Conservation (phyloP, 2,113 vertebrate genomes). For the Gadus macrocephalus region DNA sequence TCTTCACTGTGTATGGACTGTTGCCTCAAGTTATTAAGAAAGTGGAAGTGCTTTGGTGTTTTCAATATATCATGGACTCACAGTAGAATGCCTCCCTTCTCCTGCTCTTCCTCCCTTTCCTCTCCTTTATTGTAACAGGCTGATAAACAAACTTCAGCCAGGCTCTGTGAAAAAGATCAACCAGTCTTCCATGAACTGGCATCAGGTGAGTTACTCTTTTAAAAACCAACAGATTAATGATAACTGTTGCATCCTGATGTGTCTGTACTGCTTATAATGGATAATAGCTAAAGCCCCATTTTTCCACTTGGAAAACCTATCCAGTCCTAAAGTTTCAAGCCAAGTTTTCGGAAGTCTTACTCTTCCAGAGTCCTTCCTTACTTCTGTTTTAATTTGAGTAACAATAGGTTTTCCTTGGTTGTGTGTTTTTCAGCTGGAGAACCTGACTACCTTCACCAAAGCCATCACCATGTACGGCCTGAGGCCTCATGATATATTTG, state of each 20-base stretch:
- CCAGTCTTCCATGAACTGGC: slow-evolving; percentile 85
- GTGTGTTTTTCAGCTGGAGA: slow-evolving; percentile 78
- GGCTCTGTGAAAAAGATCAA: slow-evolving; percentile 85
- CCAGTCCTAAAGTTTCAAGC: too few relatives aligned
- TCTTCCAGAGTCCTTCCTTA: too few relatives aligned
- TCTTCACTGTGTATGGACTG: not conserved
- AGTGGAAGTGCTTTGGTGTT: not conserved
- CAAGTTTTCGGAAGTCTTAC: too few relatives aligned
- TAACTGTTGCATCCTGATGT: too few relatives aligned
- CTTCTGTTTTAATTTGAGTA: not conserved
- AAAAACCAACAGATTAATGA: too few relatives aligned
- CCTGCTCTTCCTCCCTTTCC: not conserved
- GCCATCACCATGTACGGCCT: slow-evolving; percentile 83
- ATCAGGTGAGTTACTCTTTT: slow-evolving; percentile 76
- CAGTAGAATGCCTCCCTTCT: not conserved
- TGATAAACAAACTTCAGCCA: slow-evolving; percentile 86
- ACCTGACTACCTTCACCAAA: slow-evolving; percentile 91
- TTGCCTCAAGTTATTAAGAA: not conserved
- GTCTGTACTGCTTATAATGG: too few relatives aligned
- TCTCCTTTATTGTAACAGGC: slow-evolving; percentile 58
- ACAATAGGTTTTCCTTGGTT: too few relatives aligned
- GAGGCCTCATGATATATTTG: slow-evolving; percentile 89
- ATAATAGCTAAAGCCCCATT: too few relatives aligned
- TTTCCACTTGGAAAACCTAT: too few relatives aligned
- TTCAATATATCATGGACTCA: not conserved